phyloP scores from a whole-genome alignment of 2,797 vertebrate species.

The Lagocephalus sceleratus region DNA sequence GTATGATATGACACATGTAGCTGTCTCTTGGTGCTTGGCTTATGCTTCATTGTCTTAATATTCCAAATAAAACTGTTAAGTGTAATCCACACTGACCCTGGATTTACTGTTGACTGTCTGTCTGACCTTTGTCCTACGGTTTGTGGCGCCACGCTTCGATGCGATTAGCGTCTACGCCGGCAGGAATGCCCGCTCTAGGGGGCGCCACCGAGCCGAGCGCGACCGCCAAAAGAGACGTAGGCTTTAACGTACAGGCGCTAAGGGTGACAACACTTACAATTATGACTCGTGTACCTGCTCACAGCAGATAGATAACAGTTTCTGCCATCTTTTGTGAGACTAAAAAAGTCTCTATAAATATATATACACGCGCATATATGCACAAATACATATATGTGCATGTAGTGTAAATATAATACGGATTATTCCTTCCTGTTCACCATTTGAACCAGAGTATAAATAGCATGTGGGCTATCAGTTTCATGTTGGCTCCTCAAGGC shows the following conservation, averaged over 20 bases:
- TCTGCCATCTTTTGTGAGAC: no score
- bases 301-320: no score
- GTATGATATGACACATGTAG: slow-evolving; percentile 79
- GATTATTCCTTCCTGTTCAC: background rate
- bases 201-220: no score
- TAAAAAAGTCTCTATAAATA: no score
- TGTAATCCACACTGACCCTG: slow-evolving; percentile 71
- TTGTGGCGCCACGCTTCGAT: background rate
- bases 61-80: slow-evolving; percentile 83
- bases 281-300: no score
- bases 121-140: background rate
- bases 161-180: no score
- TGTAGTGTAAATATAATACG: no score
- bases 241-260: no score
- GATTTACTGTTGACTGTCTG: slow-evolving; percentile 38
- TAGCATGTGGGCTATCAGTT: slow-evolving; percentile 77
- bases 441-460: slow-evolving; percentile 77
- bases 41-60: slow-evolving; percentile 87
- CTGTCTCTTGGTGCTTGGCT: slow-evolving; percentile 84
- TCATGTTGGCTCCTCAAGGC: slow-evolving; percentile 69
- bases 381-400: background rate
- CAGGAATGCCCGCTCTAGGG: no score
- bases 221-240: no score
- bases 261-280: no score
- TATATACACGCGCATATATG: background rate